Conservation (phyloP, 2,797 vertebrate genomes). For the Pipistrellus kuhlii region DNA sequence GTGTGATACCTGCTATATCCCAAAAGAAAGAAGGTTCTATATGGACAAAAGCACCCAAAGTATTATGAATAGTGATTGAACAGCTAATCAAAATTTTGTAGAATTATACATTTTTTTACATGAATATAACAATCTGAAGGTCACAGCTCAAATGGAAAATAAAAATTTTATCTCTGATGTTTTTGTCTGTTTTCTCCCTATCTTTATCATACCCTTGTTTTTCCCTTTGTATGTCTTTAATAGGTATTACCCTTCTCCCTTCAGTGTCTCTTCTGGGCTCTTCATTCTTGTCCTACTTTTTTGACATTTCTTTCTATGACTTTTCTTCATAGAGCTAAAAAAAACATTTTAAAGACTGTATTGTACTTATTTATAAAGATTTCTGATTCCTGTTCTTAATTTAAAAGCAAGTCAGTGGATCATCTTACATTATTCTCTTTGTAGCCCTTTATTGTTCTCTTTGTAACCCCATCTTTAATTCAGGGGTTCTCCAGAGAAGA, state of each 20-base stretch:
- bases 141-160: background rate
- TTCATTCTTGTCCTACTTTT: background rate
- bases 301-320: background rate
- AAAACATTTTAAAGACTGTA: background rate
- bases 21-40: background rate
- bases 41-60: background rate
- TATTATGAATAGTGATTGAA: background rate
- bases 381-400: slow-evolving; percentile 20
- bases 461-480: background rate
- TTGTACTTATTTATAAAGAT: background rate
- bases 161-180: background rate
- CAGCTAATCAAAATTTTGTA: background rate
- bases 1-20: background rate
- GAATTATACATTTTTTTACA: background rate
- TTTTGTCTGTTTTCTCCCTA: background rate
- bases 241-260: background rate
- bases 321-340: slow-evolving; percentile 1
- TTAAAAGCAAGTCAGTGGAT: background rate
- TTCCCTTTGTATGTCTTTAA: background rate
- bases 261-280: background rate
- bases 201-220: background rate
- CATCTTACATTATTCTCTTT: slow-evolving; percentile 11
- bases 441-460: background rate
- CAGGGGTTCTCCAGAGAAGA: background rate
- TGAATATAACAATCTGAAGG: background rate